Conservation (phyloP, 2,113 vertebrate species). For the Caracal caracal region DNA sequence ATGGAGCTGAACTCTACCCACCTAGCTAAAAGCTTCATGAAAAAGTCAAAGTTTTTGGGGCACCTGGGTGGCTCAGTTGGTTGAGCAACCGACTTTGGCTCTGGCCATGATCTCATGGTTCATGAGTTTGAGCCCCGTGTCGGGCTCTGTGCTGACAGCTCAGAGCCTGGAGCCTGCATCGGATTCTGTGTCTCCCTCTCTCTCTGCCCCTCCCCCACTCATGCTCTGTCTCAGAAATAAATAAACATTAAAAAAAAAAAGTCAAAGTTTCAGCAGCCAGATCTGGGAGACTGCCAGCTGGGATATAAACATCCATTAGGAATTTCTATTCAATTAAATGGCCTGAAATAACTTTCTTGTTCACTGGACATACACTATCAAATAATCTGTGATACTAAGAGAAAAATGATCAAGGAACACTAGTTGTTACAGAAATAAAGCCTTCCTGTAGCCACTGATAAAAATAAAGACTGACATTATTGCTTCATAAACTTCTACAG, state of each 20-base stretch:
- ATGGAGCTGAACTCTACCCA: slow-evolving; percentile 70
- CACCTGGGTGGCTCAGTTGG: too few relatives aligned
- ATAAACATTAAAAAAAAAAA: not conserved
- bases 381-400: slow-evolving; percentile 1
- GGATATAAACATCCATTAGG: not conserved
- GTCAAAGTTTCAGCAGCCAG: slow-evolving; percentile 45
- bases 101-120: too few relatives aligned
- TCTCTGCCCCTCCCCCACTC: too few relatives aligned
- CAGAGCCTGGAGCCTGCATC: too few relatives aligned
- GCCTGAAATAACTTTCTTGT: not conserved
- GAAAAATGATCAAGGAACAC: slow-evolving; percentile 26
- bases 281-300: not conserved
- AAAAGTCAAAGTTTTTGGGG: slow-evolving; percentile 42
- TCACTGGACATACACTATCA: not conserved
- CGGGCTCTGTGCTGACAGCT: too few relatives aligned
- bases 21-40: not conserved
- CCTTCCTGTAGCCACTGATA: not conserved
- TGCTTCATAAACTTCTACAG: not conserved
- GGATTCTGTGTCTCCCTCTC: too few relatives aligned
- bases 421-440: slow-evolving; percentile 23
- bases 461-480: slow-evolving; percentile 20
- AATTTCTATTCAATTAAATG: not conserved
- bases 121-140: too few relatives aligned
- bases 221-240: too few relatives aligned
- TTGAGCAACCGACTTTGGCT: too few relatives aligned